These are phyloP conservation scores for Nymphicus hollandicus DNA, from an alignment of 2,113 vertebrate species.

Conservation along the genomic window DNA sequence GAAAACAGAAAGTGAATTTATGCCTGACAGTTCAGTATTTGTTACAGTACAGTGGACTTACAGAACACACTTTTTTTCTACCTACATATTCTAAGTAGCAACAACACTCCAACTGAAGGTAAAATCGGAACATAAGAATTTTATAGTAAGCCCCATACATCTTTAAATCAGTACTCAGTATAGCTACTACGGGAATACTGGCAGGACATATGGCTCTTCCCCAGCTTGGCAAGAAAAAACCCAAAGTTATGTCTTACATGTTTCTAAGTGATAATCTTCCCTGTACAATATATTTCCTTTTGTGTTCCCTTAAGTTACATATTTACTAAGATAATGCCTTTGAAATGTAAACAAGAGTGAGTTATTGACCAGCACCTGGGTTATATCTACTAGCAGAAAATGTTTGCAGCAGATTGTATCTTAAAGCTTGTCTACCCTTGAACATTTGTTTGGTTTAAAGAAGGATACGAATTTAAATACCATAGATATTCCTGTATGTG, in stretches of 20 bases:
- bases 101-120: neutral
- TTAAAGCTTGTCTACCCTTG: neutral
- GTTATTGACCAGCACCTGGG: neutral
- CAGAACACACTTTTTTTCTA: neutral
- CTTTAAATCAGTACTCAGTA: neutral
- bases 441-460: neutral
- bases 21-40: neutral
- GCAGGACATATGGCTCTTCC: neutral
- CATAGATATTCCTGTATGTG: neutral
- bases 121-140: neutral
- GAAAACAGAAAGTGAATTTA: neutral
- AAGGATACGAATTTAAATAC: neutral
- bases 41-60: neutral
- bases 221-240: neutral
- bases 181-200: neutral
- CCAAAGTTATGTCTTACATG: too few relatives aligned
- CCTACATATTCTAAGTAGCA: neutral
- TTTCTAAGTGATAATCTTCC: neutral
- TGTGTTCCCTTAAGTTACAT: neutral
- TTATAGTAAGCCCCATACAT: neutral
- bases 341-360: neutral
- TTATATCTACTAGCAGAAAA: neutral
- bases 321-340: constrained; percentile 8
- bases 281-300: neutral
- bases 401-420: neutral